Conservation (phyloP, 2,797 vertebrate genomes). For the Nothura maculosa region DNA sequence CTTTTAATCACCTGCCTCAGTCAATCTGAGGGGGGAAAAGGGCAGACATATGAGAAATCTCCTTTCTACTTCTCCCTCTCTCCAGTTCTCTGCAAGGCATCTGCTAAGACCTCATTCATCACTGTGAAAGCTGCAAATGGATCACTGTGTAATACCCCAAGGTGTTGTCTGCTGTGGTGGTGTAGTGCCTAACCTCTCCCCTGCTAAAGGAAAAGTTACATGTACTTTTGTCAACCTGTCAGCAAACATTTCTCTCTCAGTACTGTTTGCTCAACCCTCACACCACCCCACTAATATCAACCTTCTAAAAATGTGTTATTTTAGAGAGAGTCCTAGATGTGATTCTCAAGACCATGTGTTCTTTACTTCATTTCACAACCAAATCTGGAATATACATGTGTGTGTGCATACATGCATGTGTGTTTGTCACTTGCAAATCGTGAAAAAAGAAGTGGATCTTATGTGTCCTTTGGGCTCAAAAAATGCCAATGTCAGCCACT, state of each 20-base stretch:
- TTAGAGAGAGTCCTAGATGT: conserved; percentile 39
- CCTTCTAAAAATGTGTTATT: conserved; percentile 73
- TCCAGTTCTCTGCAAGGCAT: conserved; percentile 77
- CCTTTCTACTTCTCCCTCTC: conserved; percentile 3
- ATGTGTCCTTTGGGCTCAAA: not conserved
- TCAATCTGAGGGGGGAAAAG: conserved; percentile 33
- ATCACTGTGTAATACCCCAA: conserved; percentile 70
- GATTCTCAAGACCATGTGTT: conserved; percentile 1
- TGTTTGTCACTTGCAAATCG: not conserved
- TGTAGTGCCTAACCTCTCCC: conserved; percentile 58
- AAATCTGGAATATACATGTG: not conserved
- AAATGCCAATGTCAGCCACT: not conserved
- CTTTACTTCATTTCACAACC: not conserved
- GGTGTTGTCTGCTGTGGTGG: conserved; percentile 63
- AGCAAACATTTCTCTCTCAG: conserved; percentile 77
- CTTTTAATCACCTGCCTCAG: conserved; percentile 71
- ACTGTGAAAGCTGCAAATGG: conserved; percentile 74
- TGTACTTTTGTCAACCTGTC: conserved; percentile 82
- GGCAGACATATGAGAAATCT: conserved; percentile 74
- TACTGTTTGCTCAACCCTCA: conserved; percentile 66
- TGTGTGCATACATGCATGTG: not conserved
- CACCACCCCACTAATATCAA: conserved; percentile 41
- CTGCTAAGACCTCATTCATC: conserved; percentile 84
- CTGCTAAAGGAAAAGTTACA: conserved; percentile 69
- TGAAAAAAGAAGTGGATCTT: not conserved